Percentiles rank a stretch among this genome's conserved stretches.
These are phyloP conservation scores for Calliphora vomitoria DNA, from an alignment of 2,888 invertebrate genomes.

Conservation along the genomic window DNA sequence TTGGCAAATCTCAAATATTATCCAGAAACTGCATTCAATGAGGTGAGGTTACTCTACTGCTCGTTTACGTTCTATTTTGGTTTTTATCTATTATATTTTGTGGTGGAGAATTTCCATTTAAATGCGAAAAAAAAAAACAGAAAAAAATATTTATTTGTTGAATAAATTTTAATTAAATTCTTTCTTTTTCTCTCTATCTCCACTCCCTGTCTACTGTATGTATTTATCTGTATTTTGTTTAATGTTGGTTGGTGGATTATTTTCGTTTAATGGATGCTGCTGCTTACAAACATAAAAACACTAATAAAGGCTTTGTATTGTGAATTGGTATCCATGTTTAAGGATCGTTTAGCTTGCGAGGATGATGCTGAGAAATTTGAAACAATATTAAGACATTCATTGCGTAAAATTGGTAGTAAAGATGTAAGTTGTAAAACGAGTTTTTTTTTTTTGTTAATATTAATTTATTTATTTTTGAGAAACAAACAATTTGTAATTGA, in stretches of 20 bases:
- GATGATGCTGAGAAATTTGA: conserved; percentile 89
- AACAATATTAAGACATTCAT: conserved; percentile 86
- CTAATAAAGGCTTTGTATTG: conserved; percentile 88
- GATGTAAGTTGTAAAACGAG: conserved; percentile 76
- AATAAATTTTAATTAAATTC: conserved; percentile 57
- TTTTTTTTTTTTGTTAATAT: neutral
- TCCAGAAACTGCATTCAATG: conserved; percentile 81
- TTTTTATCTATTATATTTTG: conserved; percentile 4
- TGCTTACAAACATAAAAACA: neutral
- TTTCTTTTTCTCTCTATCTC: neutral
- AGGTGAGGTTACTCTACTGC: conserved; percentile 76
- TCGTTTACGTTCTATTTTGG: conserved; percentile 7
- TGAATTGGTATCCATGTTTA: conserved; percentile 91
- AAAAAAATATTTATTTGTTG: conserved; percentile 35
- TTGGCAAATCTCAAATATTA: conserved; percentile 81
- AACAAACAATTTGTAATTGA: neutral
- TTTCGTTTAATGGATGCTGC: conserved; percentile 29
- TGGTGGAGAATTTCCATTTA: conserved; percentile 37
- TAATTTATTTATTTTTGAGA: neutral
- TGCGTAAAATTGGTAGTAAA: conserved; percentile 83
- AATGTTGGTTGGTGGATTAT: conserved; percentile 29
- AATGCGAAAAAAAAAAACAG: conserved; percentile 3
- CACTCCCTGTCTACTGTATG: neutral
- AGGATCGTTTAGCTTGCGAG: conserved; percentile 89
- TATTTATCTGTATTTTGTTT: conserved; percentile 16